These are phyloP conservation scores for Carterocephalus palaemon DNA, from an alignment of 2,888 invertebrate genomes.

Conservation along the genomic window DNA sequence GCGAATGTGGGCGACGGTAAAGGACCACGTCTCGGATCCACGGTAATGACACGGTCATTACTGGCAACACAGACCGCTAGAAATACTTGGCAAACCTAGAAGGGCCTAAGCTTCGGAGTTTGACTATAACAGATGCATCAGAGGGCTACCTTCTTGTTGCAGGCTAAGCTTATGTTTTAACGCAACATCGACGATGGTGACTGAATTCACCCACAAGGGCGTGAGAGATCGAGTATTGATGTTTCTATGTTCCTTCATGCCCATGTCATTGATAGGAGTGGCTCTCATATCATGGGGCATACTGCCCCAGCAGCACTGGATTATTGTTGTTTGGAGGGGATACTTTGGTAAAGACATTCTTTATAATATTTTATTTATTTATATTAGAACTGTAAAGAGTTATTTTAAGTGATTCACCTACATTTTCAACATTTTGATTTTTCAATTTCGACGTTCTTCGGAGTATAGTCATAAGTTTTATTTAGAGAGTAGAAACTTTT, in stretches of 20 bases:
- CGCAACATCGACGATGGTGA: constrained; percentile 43
- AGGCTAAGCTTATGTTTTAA: constrained; percentile 47
- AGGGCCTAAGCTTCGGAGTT: too few species aligned
- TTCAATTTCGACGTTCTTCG: too few species aligned
- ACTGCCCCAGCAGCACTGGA: constrained; percentile 36
- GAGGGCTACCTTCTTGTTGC: constrained; percentile 34
- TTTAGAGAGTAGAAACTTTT: too few species aligned
- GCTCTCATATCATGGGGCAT: constrained; percentile 48
- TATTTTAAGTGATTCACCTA: background rate
- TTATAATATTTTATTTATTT: background rate
- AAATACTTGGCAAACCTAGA: too few species aligned
- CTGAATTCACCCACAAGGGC: constrained; percentile 44
- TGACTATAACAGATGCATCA: too few species aligned
- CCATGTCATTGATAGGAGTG: constrained; percentile 38
- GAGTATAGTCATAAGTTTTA: too few species aligned
- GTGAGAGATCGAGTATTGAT: constrained; percentile 45
- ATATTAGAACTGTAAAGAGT: background rate
- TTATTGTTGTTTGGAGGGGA: constrained; percentile 39
- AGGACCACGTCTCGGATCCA: too few species aligned
- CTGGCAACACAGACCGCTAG: too few species aligned
- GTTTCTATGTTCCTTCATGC: constrained; percentile 41
- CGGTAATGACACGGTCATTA: too few species aligned
- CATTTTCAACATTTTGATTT: background rate
- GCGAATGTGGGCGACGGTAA: too few species aligned
- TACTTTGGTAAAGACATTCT: constrained; percentile 51